Conservation (phyloP, 2,113 vertebrate genomes). For the Bos indicus region DNA sequence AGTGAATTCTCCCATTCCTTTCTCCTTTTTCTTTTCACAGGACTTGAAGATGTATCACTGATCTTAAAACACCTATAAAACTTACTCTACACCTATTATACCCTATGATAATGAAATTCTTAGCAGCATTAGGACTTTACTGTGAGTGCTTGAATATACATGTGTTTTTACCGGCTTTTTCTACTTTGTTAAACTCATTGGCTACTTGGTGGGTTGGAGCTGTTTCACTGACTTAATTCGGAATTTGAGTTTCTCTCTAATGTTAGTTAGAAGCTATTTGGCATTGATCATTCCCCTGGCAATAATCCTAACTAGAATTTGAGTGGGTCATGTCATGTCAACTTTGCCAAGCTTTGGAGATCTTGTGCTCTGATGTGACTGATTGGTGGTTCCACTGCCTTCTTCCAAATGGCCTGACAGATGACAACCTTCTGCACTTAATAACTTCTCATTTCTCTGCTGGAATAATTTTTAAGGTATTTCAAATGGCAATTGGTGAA, state of each 20-base stretch:
- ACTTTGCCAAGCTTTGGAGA: background rate
- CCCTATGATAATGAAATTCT: background rate
- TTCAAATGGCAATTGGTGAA: background rate
- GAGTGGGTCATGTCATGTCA: background rate
- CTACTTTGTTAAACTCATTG: background rate
- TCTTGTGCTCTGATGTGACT: background rate
- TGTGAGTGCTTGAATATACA: background rate
- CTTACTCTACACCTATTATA: background rate
- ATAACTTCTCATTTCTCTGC: background rate
- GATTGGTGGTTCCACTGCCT: background rate
- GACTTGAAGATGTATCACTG: background rate
- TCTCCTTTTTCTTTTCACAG: background rate
- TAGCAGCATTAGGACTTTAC: background rate
- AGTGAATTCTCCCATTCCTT: background rate
- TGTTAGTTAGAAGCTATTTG: background rate
- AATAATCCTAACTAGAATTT: background rate
- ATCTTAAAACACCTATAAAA: background rate
- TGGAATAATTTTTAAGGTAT: background rate
- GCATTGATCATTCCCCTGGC: background rate
- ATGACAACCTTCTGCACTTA: background rate
- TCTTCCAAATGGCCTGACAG: background rate
- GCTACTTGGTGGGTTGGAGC: background rate
- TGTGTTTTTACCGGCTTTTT: background rate
- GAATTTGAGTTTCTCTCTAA: background rate
- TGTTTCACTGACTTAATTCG: background rate